Conservation (phyloP, 2,888 invertebrate species). For the Cacoxenus indagator region DNA sequence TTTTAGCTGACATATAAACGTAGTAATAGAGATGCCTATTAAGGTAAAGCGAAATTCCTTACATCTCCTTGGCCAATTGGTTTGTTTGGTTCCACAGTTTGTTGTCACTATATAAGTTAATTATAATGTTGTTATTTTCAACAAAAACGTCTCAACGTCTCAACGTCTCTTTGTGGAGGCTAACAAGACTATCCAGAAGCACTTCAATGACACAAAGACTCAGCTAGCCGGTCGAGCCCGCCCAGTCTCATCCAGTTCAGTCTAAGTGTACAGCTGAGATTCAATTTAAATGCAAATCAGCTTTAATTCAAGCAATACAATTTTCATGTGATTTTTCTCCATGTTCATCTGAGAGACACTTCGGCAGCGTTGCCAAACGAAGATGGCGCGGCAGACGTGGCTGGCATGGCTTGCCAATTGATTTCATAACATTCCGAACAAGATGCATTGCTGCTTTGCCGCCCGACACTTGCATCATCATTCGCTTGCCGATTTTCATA, state of each 20-base stretch:
- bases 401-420: neutral
- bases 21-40: too few relatives aligned
- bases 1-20: too few relatives aligned
- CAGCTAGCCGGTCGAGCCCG: neutral
- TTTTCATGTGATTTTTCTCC: neutral
- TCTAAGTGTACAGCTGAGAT: neutral
- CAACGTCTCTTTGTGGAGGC: neutral
- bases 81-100: too few relatives aligned
- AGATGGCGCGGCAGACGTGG: neutral
- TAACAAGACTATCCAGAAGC: neutral
- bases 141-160: neutral
- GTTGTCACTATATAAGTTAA: neutral
- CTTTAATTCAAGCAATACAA: neutral
- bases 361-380: too few relatives aligned
- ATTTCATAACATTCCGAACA: neutral
- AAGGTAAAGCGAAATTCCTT: too few relatives aligned
- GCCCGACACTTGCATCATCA: neutral
- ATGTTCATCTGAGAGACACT: neutral
- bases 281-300: slow-evolving; percentile 38
- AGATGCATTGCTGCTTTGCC: neutral
- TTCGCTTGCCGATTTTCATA: neutral
- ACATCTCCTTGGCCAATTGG: too few relatives aligned
- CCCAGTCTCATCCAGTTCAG: slow-evolving; percentile 13
- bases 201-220: neutral
- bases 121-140: neutral